Conservation (phyloP, 2,797 vertebrate species). For the Bryconaethiops microstoma region DNA sequence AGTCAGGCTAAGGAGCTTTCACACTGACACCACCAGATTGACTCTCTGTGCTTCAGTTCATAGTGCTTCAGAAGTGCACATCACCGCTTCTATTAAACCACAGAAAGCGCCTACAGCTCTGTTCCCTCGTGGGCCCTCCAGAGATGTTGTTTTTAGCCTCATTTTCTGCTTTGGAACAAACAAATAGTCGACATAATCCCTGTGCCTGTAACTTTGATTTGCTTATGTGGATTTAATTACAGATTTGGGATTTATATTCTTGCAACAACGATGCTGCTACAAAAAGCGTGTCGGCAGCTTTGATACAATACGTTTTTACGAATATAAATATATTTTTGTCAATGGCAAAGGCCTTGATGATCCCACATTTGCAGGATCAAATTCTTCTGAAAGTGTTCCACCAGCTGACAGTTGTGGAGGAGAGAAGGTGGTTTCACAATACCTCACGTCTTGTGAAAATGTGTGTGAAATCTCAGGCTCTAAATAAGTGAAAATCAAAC, state of each 20-base stretch:
- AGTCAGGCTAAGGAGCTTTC: slow-evolving; percentile 44
- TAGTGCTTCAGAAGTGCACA: slow-evolving; percentile 25
- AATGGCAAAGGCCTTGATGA: neutral
- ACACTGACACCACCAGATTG: slow-evolving; percentile 47
- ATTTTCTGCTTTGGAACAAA: slow-evolving; percentile 9
- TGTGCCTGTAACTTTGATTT: slow-evolving; percentile 4
- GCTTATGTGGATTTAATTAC: neutral
- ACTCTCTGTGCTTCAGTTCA: slow-evolving; percentile 48
- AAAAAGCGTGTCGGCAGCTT: neutral
- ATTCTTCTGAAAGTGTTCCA: slow-evolving; percentile 18
- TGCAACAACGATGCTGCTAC: neutral
- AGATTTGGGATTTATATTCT: slow-evolving; percentile 4
- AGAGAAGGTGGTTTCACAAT: slow-evolving; percentile 41
- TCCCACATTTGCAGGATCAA: neutral
- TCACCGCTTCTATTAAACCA: slow-evolving; percentile 38
- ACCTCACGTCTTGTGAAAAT: slow-evolving; percentile 45
- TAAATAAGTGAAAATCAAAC: slow-evolving; percentile 53
- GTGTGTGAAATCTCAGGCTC: slow-evolving; percentile 39
- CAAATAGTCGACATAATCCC: neutral
- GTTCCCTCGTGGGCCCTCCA: slow-evolving; percentile 11
- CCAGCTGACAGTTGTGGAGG: slow-evolving; percentile 26
- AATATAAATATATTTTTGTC: neutral
- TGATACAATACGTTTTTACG: neutral
- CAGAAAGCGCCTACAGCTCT: neutral
- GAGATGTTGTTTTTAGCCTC: slow-evolving; percentile 16